These are phyloP conservation scores for Drosophila testacea DNA, from an alignment of 2,888 invertebrate genomes.

Conservation along the genomic window DNA sequence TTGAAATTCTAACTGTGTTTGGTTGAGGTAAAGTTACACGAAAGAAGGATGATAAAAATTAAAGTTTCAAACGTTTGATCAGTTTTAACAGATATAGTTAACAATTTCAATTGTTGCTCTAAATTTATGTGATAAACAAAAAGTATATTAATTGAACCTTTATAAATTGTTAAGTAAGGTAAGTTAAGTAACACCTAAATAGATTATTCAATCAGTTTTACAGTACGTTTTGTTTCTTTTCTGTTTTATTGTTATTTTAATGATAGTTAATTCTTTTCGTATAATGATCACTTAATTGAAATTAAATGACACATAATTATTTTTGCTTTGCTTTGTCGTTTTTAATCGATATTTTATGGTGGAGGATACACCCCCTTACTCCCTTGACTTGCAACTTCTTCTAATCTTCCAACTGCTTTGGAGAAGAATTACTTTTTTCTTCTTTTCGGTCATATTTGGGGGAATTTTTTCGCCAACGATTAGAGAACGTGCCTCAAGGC, in stretches of 20 bases:
- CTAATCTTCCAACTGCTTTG: conserved; percentile 5
- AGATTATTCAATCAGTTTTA: conserved; percentile 1
- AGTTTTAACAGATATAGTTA: no score
- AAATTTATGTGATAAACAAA: no score
- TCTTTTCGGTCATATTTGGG: conserved; percentile 19
- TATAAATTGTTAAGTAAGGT: conserved; percentile 15
- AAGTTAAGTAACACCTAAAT: conserved; percentile 7
- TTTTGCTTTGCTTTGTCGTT: conserved; percentile 7
- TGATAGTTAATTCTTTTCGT: neutral
- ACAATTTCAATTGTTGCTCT: no score
- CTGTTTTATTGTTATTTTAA: neutral
- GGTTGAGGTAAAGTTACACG: no score
- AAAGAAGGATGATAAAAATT: no score
- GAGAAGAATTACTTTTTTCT: neutral
- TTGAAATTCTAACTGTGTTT: no score
- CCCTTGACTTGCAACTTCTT: neutral
- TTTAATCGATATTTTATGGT: conserved; percentile 28
- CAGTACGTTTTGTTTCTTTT: neutral
- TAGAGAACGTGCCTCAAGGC: conserved; percentile 13
- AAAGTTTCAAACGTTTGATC: no score
- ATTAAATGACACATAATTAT: conserved; percentile 27
- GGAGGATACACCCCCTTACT: neutral
- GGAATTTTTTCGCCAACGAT: conserved; percentile 29
- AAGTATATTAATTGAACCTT: no score
- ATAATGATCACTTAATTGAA: conserved; percentile 32